Evolutionary conservation across 2,888 invertebrate species (phyloP), one percentile per base, ranked within the genome.

Genomic region (Idaea dimidiata): DNA sequence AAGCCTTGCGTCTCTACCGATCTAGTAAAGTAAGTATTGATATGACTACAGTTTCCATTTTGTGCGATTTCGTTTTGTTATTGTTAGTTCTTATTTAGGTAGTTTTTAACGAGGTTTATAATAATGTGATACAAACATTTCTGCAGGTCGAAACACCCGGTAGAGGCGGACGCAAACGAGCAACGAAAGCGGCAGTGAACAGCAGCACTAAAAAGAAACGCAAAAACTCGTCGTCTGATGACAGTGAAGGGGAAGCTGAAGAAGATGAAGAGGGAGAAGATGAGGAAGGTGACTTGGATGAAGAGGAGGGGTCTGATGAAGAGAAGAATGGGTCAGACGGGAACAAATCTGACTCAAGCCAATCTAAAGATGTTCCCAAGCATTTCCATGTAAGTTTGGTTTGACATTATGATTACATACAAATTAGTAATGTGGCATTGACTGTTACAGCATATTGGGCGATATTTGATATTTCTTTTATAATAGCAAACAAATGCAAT

Each of bases 331-430:
- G 91, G 57, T 93, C 93, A 53, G 93, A 93, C 74, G 93, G 92
- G 58, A 93, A 93, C 63, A 93, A 93, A 70, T 93, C 93, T 62
- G 93, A 93, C 72, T 93, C 93, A 69, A 93, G 93, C 77, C 93
- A 93, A 75, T 92, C 93, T 70, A 93, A 93, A 81, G 93, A 93
- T 82, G 83, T 93, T 86, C 93, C 93, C 84, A 93, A 93, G 83
- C 91, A 93, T 84, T 93, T 91, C 82, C 93, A 93, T 84, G 93
- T 93, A 78, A 84, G 90, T 31, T 17, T 24, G 1, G 24, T 24
- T 24, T 24, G 24, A 24, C 24, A 24, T 24, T 24, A 3, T 24
- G 1, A 24, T 5, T 24, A 24, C 5, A 5, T 24, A 24, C 24
- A 24, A 1, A 24, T 24, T 24, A 5, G 24, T 24, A 24, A 24